Conservation (phyloP, 2,113 vertebrate species). For the Lepus europaeus region DNA sequence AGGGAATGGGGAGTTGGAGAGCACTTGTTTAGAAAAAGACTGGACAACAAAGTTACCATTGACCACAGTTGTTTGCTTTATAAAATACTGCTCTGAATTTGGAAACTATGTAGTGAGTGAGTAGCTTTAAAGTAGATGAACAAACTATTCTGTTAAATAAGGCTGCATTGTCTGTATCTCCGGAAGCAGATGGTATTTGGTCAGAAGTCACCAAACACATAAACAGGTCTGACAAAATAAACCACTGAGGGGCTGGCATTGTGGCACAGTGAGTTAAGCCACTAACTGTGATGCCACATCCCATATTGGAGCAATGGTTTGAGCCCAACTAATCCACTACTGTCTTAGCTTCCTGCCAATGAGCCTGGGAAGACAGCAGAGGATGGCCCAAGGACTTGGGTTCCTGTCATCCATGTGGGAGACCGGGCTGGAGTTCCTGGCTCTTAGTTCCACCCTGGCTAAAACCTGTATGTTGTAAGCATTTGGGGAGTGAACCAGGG, state of each 20-base stretch:
- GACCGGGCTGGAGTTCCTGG: too few species aligned
- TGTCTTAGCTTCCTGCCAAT: too few species aligned
- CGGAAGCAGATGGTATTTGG: background rate
- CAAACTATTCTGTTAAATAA: constrained; percentile 51
- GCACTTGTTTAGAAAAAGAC: background rate
- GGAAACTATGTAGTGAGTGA: background rate
- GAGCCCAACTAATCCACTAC: too few species aligned
- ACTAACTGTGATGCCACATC: too few species aligned
- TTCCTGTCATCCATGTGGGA: too few species aligned
- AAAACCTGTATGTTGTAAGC: too few species aligned
- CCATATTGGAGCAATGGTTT: too few species aligned
- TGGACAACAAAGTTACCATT: background rate
- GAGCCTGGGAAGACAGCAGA: too few species aligned
- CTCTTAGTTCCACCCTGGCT: too few species aligned
- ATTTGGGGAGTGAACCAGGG: too few species aligned
- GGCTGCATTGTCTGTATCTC: background rate
- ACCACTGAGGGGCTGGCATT: background rate
- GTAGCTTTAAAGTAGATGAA: background rate
- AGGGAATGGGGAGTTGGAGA: background rate
- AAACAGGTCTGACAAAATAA: constrained; percentile 11
- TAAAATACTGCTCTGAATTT: background rate
- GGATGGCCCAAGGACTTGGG: too few species aligned
- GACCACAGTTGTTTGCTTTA: background rate
- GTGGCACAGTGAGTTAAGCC: too few species aligned
- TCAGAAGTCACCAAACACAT: background rate